These are phyloP conservation scores for Paracanthobrama guichenoti DNA, from an alignment of 2,113 vertebrate species.

Conservation along the genomic window DNA sequence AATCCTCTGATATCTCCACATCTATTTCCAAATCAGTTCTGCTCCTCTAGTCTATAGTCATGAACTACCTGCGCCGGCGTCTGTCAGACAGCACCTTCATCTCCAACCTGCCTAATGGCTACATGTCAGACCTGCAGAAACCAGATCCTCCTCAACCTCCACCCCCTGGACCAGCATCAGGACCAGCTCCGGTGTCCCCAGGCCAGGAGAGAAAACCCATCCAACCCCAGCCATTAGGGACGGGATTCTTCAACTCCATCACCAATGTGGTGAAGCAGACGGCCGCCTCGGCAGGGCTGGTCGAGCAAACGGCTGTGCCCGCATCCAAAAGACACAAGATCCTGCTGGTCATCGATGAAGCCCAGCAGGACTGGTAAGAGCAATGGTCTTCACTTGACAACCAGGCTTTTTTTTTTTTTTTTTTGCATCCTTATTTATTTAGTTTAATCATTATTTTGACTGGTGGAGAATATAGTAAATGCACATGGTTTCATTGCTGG, in stretches of 20 bases:
- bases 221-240: constrained; percentile 62
- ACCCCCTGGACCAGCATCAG: constrained; percentile 71
- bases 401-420: background rate
- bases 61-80: constrained; percentile 96
- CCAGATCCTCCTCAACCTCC: constrained; percentile 70
- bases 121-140: constrained; percentile 95
- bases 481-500: background rate
- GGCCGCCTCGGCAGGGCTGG: constrained; percentile 83
- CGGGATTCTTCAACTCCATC: constrained; percentile 87
- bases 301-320: constrained; percentile 75
- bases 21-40: background rate
- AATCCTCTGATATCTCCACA: background rate
- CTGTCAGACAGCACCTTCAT: constrained; percentile 98
- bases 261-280: constrained; percentile 95
- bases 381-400: constrained; percentile 48
- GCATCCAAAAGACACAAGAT: constrained; percentile 85
- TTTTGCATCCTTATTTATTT: background rate
- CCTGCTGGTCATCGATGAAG: constrained; percentile 91
- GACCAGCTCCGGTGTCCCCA: constrained; percentile 69
- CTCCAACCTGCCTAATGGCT: constrained; percentile 95
- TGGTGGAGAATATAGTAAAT: background rate
- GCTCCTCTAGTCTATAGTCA: constrained; percentile 60
- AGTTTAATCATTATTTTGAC: background rate
- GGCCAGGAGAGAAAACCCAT: constrained; percentile 71
- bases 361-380: constrained; percentile 92